Conservation (phyloP, 1,140 invertebrate species). For the Drusus annulatus region DNA sequence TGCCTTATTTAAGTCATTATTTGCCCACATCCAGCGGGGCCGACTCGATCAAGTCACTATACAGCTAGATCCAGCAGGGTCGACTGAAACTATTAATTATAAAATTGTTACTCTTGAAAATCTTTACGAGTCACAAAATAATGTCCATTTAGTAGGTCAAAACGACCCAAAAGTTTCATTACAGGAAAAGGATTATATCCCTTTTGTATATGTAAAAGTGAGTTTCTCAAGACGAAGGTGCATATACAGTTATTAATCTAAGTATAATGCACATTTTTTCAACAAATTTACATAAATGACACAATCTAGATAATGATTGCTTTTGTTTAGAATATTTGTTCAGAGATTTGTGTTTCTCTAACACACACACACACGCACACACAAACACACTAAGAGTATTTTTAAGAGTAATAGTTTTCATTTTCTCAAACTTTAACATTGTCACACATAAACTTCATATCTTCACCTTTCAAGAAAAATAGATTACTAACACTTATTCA, state of each 20-base stretch:
- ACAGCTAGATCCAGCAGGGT: no score
- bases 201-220: no score
- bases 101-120: no score
- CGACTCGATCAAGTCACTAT: no score
- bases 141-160: no score
- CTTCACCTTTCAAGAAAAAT: neutral
- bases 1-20: no score
- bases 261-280: slow-evolving; percentile 25
- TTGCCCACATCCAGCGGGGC: no score
- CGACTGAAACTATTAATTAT: no score
- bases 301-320: slow-evolving; percentile 56
- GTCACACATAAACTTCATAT: neutral
- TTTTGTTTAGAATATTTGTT: slow-evolving; percentile 59
- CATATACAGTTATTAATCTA: slow-evolving; percentile 9
- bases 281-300: slow-evolving; percentile 41
- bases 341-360: slow-evolving; percentile 29
- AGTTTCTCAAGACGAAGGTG: neutral
- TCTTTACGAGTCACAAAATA: no score
- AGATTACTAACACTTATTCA: neutral
- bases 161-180: neutral
- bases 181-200: no score
- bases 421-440: neutral
- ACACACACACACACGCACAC: neutral
- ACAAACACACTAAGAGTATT: no score
- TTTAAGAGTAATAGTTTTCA: neutral